Evolutionary conservation across 2,888 invertebrate genomes (phyloP).

Genomic region (Metacarcinus magister): DNA sequence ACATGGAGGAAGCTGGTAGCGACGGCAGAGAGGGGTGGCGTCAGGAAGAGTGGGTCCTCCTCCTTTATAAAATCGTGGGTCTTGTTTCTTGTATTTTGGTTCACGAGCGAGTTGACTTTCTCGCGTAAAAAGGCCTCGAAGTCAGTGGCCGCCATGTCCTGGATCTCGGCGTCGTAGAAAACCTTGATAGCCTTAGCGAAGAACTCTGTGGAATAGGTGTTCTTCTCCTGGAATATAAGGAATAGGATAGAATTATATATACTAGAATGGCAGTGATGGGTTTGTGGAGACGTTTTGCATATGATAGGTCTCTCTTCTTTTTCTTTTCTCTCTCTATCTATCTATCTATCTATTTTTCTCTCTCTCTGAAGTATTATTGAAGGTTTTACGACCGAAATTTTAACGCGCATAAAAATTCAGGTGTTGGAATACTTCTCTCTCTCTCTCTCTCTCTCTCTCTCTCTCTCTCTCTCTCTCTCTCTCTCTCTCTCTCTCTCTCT

Average conservation of each 20-base stretch:
- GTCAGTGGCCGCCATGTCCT: slow-evolving; percentile 93
- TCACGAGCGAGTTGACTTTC: slow-evolving; percentile 89
- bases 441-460: too few relatives aligned
- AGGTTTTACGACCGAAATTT: background rate
- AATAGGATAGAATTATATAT: background rate
- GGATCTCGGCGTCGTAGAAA: slow-evolving; percentile 94
- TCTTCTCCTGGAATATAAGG: slow-evolving; percentile 85
- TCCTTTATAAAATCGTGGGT: slow-evolving; percentile 84
- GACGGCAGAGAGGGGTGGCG: slow-evolving; percentile 75
- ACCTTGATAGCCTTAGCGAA: slow-evolving; percentile 95
- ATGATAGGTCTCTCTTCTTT: background rate
- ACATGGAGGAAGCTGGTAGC: slow-evolving; percentile 80
- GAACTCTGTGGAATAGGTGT: slow-evolving; percentile 92
- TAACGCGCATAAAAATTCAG: background rate
- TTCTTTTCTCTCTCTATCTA: slow-evolving; percentile 12
- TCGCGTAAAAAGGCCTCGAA: slow-evolving; percentile 87
- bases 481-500: too few relatives aligned
- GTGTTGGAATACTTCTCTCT: background rate
- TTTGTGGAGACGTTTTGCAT: background rate
- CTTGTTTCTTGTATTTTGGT: slow-evolving; percentile 91
- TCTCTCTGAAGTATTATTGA: background rate
- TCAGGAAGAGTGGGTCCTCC: slow-evolving; percentile 67
- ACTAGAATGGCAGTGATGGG: background rate
- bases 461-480: too few relatives aligned
- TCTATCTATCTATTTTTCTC: slow-evolving; percentile 12